Base-by-base conservation (phyloP, 92 coral and sea anemone genomes). In the Nematostella vectensis region DNA sequence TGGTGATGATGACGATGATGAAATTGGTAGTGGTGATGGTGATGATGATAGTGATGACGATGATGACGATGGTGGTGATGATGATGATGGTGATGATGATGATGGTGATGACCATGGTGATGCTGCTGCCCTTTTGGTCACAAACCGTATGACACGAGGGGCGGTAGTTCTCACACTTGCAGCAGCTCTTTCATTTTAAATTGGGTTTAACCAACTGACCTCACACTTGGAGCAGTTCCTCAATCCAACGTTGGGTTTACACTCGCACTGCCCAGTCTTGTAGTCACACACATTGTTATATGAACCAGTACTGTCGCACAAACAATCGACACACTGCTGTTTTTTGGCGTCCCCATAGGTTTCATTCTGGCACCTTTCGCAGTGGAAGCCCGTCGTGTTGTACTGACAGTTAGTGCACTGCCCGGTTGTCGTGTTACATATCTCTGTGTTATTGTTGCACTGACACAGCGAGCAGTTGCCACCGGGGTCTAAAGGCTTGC, bases 341-440 rank as follows among this genome's bases (percentile, higher is more conserved):
- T 63, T 47, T 1, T 88, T 77, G 13, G 99, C 99, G 42, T 93
- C 72, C 0, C 99, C 99, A 60, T 79, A 93, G 2, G 99, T 93
- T 26, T 85, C 88, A 51, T 93, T 86, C 65, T 93, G 74, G 69
- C 99, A 93, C 9, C 93, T 83, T 59, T 93, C 99, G 79, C 99
- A 93, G 57, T 71, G 60, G 48, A 76, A 80, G 1, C 99, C 99
- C 49, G 99, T 86, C 6, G 99, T 62, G 57, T 93, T 93, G 56
- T 75, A 58, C 48, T 65, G 57, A 45, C 99, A 93, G 65, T 58
- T 50, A 9, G 62, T 42, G 63, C 99, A 93, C 28, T 80, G 60
- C 3, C 99, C 99, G 20, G 93, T 74, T 45, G 75, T 83, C 18
- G 87, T 78, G 54, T 86, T 58, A 44, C 99, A 93, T 15, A 82